Evolutionary conservation across 2,113 vertebrate species (phyloP), one percentile per base, ranked within the genome.

Genomic region (Aspiorhynchus laticeps): DNA sequence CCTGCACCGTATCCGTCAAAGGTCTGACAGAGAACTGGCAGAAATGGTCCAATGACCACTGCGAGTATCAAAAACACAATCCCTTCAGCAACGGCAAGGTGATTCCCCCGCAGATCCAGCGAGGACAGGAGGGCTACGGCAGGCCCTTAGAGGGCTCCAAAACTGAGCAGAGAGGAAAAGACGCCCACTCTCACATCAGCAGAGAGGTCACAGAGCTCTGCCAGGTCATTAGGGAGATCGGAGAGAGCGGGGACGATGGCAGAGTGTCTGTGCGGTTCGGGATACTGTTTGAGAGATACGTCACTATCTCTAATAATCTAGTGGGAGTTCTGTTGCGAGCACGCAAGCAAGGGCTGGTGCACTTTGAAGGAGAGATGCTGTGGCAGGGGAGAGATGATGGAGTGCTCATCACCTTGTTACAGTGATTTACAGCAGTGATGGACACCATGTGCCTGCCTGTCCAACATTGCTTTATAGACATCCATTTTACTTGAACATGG

Each of bases 351-450:
- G 93, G 95, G 9, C 94, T 97, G 87, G 93, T 98, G 86, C 91
- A 93, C 48, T 98, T 98, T 91, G 94, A 97, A 78, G 97, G 97
- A 33, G 97, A 98, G 93, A 98, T 98, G 97, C 93, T 98, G 84
- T 98, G 97, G 97, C 97, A 98, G 93, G 96, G 97, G 88, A 95
- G 95, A 92, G 96, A 98, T 90, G 94, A 98, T 89, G 90, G 92
- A 0, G 93, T 95, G 19, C 31, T 96, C 84, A 97, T 98, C 84
- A 96, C 94, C 69, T 92, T 98, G 86, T 85, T 96, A 71, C 87
- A 93, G 3, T 95, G 91, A 96, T 36, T 48, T 82, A 19, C 43
- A 56, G 19, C 46, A 78, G 17, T 65, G 77, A 80, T 41, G 43
- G 21, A 36, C 48, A 86, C 46, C 15, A 71, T 41, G 48, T 81